phyloP scores from a whole-genome alignment of 2,797 vertebrate genomes.

The Picus viridis region DNA sequence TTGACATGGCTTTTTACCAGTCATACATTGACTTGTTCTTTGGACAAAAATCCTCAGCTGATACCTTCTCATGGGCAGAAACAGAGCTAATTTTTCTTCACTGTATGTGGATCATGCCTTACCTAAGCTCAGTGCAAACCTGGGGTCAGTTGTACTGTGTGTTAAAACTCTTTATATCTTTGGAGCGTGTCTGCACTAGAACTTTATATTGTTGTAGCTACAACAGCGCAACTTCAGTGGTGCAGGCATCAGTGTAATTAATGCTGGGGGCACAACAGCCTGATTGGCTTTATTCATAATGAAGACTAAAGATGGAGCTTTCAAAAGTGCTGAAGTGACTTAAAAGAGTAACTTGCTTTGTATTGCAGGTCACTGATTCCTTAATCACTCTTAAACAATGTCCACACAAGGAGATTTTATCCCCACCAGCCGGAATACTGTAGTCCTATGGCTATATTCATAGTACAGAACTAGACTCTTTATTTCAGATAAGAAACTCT shows the following conservation, averaged over 20 bases:
- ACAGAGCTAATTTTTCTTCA: not conserved
- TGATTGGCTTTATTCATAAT: not conserved
- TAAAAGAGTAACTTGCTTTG: accelerated
- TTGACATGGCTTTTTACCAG: not conserved
- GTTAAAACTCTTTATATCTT: not conserved
- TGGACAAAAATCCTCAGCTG: not conserved
- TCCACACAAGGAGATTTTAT: not conserved
- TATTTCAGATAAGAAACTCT: not conserved
- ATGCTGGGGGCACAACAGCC: not conserved
- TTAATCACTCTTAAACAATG: slow-evolving; percentile 45
- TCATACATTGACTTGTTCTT: not conserved
- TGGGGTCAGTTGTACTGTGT: not conserved
- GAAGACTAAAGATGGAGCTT: slow-evolving; percentile 57
- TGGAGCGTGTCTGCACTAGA: slow-evolving; percentile 7
- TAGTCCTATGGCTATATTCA: accelerated
- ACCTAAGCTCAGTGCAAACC: slow-evolving; percentile 16
- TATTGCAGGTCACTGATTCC: not conserved
- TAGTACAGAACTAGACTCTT: not conserved
- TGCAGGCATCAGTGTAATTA: slow-evolving; percentile 25
- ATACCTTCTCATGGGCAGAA: not conserved
- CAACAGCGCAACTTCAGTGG: not conserved
- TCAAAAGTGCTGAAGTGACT: slow-evolving; percentile 46
- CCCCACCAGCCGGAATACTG: not conserved
- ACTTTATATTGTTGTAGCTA: slow-evolving; percentile 27
- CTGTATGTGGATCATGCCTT: not conserved